Conservation (phyloP, 92 coral and sea anemone genomes). For the Porites cylindrica region DNA sequence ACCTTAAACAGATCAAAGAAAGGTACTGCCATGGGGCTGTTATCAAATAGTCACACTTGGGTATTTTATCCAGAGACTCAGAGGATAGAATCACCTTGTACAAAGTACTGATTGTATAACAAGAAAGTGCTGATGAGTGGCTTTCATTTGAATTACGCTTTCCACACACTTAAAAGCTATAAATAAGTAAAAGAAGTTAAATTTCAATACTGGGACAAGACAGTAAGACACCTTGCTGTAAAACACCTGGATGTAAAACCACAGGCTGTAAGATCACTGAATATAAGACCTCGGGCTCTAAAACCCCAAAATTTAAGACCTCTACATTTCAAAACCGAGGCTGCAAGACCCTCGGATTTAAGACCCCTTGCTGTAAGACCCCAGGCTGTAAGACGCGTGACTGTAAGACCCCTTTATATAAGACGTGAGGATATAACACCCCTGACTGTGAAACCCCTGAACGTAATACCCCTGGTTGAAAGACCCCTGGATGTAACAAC, state of each 20-base stretch:
- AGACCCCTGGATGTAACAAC: not conserved
- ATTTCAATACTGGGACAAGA: not conserved
- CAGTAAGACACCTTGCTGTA: not conserved
- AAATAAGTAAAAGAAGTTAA: not conserved
- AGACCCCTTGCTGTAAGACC: not conserved
- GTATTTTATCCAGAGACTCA: not conserved
- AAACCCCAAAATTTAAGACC: not conserved
- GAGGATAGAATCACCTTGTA: not conserved
- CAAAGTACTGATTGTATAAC: not conserved
- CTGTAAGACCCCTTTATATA: not conserved
- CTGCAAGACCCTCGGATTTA: not conserved
- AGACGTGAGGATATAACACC: not conserved
- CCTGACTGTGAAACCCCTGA: not conserved
- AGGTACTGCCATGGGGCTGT: not conserved
- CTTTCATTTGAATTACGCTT: constrained; percentile 3
- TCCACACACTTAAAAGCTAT: not conserved
- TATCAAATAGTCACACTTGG: not conserved
- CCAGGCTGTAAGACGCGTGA: constrained; percentile 4
- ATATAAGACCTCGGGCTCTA: not conserved
- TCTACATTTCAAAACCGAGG: not conserved
- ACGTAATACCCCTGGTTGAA: not conserved
- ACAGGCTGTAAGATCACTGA: constrained; percentile 2
- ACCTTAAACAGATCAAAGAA: not conserved
- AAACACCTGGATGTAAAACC: not conserved
- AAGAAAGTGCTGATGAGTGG: not conserved